Base-by-base conservation (phyloP, 2,888 invertebrate genomes). In the Protophormia terraenovae region DNA sequence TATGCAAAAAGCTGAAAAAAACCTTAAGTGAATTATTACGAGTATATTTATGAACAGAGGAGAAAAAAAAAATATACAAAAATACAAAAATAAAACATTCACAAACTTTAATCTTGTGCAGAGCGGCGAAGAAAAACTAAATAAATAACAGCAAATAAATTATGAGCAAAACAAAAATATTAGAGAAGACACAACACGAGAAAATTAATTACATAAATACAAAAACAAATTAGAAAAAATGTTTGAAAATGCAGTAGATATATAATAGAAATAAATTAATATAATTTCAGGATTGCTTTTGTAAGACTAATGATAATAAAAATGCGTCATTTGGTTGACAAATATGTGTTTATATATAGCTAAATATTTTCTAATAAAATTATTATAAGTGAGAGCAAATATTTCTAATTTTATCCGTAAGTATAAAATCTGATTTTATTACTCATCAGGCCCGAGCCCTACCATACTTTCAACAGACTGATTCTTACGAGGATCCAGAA, bases 81-180 rank as follows among this genome's bases (percentile, higher is more conserved):
- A n/a, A n/a, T n/a, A 24, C 7, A 41, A 29, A 47, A 27, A 41
- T 19, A 22, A 12, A 22, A 22, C 14, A 55, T 12, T 29, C 7
- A 60, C 12, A 45, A 66, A 72, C 47, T 77, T 76, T 81, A 84
- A 84, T 72, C 80, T 60, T 47, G 10, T 47, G 12, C 12, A 55
- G 45, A 69, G 62, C 53, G 27, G 22, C 14, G n/a, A 66, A 73
- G n/a, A n/a, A 50, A 62, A 38, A 32, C 19, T 22, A 47, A 47
- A 62, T 47, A 60, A 27, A n/a, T 22, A 35, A 73, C 22, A 38
- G 27, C 77, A 85, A 85, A 81, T 78, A n/a, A n/a, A 47, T 69
- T 45, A 14, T 29, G 19, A 78, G 73, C 69, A 85, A 85, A 85
- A 82, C 85, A 85, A 82, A 85, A 75, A 78, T 75, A 85, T 85